A percentile compares a stretch with the other conserved stretches of the same genome.
These are phyloP conservation scores for Leptocoma aspasia DNA, from an alignment of 2,113 vertebrate genomes.

Conservation along the genomic window DNA sequence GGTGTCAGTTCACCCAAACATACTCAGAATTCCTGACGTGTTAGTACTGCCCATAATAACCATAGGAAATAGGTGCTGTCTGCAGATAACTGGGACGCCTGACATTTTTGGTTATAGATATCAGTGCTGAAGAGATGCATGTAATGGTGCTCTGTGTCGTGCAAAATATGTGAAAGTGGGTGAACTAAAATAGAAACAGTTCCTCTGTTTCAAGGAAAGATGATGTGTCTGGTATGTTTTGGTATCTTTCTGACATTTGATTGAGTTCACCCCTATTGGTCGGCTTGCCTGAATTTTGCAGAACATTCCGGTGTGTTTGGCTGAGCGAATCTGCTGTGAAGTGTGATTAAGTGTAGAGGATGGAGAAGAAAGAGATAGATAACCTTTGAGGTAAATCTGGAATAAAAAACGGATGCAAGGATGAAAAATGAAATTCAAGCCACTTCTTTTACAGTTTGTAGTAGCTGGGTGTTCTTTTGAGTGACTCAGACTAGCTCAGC, in stretches of 20 bases:
- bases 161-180: not conserved
- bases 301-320: not conserved
- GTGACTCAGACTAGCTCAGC: not conserved
- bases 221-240: not conserved
- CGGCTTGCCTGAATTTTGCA: not conserved
- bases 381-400: not conserved
- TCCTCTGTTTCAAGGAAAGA: not conserved
- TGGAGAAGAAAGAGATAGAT: not conserved
- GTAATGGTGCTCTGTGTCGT: not conserved
- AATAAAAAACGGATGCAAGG: not conserved
- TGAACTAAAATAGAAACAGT: slow-evolving; percentile 13
- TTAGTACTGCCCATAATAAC: slow-evolving; percentile 56
- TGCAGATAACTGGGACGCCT: slow-evolving; percentile 39
- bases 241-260: not conserved
- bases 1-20: slow-evolving; percentile 43
- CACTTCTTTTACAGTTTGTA: not conserved
- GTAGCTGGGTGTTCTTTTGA: not conserved
- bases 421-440: not conserved
- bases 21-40: slow-evolving; percentile 49
- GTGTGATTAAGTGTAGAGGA: not conserved
- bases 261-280: not conserved
- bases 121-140: not conserved
- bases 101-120: slow-evolving; percentile 31
- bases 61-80: slow-evolving; percentile 57
- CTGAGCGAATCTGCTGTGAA: not conserved